Conservation (phyloP, 2,797 vertebrate genomes). For the Microchirus variegatus region DNA sequence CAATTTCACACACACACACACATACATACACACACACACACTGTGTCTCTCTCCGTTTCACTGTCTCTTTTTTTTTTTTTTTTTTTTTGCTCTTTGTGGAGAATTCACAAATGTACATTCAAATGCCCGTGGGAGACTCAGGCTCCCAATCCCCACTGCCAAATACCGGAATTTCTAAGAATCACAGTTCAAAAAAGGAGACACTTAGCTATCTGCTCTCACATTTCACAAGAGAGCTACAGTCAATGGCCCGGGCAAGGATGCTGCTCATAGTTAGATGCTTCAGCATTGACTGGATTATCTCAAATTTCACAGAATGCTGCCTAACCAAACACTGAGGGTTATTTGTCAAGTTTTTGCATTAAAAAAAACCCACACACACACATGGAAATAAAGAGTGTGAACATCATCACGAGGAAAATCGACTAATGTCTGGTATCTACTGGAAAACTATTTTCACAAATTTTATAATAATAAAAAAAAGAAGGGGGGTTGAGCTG, state of each 20-base stretch:
- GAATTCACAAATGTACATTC: slow-evolving; percentile 76
- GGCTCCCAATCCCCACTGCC: slow-evolving; percentile 78
- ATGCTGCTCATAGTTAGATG: slow-evolving; percentile 47
- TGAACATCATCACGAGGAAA: not conserved
- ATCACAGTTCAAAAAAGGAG: slow-evolving; percentile 81
- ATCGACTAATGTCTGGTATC: slow-evolving; percentile 22
- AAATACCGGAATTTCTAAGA: slow-evolving; percentile 83
- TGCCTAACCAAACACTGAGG: slow-evolving; percentile 8
- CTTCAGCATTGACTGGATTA: slow-evolving; percentile 58
- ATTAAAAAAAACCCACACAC: slow-evolving; percentile 16
- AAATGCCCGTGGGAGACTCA: slow-evolving; percentile 76
- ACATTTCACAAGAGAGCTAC: slow-evolving; percentile 67
- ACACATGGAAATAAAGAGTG: slow-evolving; percentile 23
- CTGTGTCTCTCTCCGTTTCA: slow-evolving; percentile 30
- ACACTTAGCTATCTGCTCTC: slow-evolving; percentile 72
- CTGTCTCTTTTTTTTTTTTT: slow-evolving; percentile 30
- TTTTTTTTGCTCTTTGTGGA: slow-evolving; percentile 57
- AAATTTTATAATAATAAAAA: slow-evolving; percentile 40
- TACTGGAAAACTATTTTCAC: slow-evolving; percentile 29
- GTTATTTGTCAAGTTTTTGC: slow-evolving; percentile 8
- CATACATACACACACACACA: too few relatives aligned
- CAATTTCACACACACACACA: slow-evolving; percentile 34
- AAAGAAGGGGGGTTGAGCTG: slow-evolving; percentile 10
- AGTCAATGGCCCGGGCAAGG: slow-evolving; percentile 62
- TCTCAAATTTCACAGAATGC: slow-evolving; percentile 31